phyloP scores from a whole-genome alignment of 1,140 invertebrate species.

The Calephelis virginiensis region DNA sequence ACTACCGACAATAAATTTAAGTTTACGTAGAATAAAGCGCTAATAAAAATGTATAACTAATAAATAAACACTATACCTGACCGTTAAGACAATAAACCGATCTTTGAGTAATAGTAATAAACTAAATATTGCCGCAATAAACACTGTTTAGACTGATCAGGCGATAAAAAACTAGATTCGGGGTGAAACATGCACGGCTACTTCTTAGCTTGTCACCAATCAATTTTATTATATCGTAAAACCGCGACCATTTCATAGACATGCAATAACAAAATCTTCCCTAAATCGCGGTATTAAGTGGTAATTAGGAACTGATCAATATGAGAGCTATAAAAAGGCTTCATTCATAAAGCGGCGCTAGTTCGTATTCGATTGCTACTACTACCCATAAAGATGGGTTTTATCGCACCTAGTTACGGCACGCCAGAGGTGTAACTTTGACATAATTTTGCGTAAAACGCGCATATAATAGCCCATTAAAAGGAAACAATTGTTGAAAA shows the following conservation, averaged over 20 bases:
- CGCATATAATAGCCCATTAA: slow-evolving; percentile 76
- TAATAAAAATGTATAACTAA: slow-evolving; percentile 79
- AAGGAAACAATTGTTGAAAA: slow-evolving; percentile 78
- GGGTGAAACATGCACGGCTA: slow-evolving; percentile 37
- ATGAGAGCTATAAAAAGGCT: slow-evolving; percentile 69
- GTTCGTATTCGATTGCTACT: slow-evolving; percentile 69
- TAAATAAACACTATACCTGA: slow-evolving; percentile 77
- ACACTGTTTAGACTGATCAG: slow-evolving; percentile 73
- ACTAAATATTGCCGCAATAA: slow-evolving; percentile 77
- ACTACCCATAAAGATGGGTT: slow-evolving; percentile 71
- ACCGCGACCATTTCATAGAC: slow-evolving; percentile 56
- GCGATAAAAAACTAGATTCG: slow-evolving; percentile 59
- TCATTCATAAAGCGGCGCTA: slow-evolving; percentile 65
- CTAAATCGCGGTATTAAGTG: slow-evolving; percentile 69
- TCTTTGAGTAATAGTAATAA: slow-evolving; percentile 71
- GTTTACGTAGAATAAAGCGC: slow-evolving; percentile 77
- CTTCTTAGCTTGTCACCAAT: slow-evolving; percentile 33
- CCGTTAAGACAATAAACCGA: slow-evolving; percentile 74
- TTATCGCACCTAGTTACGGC: slow-evolving; percentile 66
- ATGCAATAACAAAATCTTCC: slow-evolving; percentile 68
- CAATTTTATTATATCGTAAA: slow-evolving; percentile 75
- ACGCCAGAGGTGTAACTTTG: slow-evolving; percentile 70
- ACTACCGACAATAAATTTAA: slow-evolving; percentile 76
- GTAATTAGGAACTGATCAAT: slow-evolving; percentile 54
- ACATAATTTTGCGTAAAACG: slow-evolving; percentile 77